A percentile compares a stretch with the other conserved stretches of the same genome.
Conservation (phyloP, 30 jellyfish, hydroid and myxozoan species). For the Hydractinia echinata region DNA sequence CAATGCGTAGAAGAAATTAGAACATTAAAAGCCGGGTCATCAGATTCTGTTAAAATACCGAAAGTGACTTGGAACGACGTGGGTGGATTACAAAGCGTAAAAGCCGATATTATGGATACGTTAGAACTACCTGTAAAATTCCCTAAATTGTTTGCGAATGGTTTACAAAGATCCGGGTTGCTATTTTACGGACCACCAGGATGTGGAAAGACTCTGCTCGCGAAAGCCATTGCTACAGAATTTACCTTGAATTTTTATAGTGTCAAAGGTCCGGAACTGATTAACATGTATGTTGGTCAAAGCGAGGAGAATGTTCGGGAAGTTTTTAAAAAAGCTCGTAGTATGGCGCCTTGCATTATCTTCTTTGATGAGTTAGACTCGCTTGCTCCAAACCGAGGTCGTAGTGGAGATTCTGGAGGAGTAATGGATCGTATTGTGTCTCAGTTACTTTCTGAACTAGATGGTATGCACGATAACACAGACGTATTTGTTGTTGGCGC, state of each 20-base stretch:
- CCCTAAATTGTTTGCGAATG: conserved; percentile 70
- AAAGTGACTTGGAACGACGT: conserved; percentile 83
- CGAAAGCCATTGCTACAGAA: conserved; percentile 97
- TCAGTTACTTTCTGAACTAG: conserved; percentile 90
- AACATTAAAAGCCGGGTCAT: conserved; percentile 58
- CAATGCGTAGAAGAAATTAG: conserved; percentile 26
- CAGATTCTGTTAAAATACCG: conserved; percentile 68
- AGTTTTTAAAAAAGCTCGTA: conserved; percentile 76
- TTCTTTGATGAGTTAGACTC: conserved; percentile 92
- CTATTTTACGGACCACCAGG: conserved; percentile 98
- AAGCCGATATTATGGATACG: conserved; percentile 79
- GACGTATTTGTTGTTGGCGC: conserved; percentile 87
- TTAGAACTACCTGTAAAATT: conserved; percentile 69
- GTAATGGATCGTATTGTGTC: conserved; percentile 96
- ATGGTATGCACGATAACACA: conserved; percentile 63
- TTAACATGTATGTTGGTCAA: conserved; percentile 97
- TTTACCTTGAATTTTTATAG: conserved; percentile 73
- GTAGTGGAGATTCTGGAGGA: conserved; percentile 99
- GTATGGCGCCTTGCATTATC: conserved; percentile 66
- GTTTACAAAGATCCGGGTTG: conserved; percentile 81
- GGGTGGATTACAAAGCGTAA: conserved; percentile 83
- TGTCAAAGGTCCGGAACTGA: conserved; percentile 96
- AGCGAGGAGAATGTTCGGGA: conserved; percentile 95
- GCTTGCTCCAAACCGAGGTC: conserved; percentile 91
- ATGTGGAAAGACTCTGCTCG: conserved; percentile 93